Evolutionary conservation across 2,113 vertebrate genomes (phyloP), one percentile per base, ranked within the genome.

Genomic region (Mugil cephalus): DNA sequence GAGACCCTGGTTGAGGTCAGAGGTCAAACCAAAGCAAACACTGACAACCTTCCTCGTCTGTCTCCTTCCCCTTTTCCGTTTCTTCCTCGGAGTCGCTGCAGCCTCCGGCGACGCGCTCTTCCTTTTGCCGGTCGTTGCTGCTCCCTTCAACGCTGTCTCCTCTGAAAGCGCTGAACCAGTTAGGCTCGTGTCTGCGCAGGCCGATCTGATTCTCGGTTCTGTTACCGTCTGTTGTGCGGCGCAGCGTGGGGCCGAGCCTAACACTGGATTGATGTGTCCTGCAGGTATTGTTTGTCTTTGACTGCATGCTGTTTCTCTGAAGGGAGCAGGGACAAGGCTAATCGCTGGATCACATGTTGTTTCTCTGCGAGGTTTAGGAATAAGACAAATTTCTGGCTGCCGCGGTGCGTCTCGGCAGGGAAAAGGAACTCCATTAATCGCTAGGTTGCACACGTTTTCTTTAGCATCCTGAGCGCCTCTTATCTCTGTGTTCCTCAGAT

Each of bases 281-380:
- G 69, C 86, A 66, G 82, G 77, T 64, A 71, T 67, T 79, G 75
- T 88, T 87, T 85, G 84, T 78, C 65, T 84, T 55, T 72, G 87
- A 83, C 43, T 15, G 0, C 82, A 64, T 0, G 56, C 74, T 77
- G 87, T 40, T 68, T 40, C 79, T 50, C 70, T 67, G 42, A 74
- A 83, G 56, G 80, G 53, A 75, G 71, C 42, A 0, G 83, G 74
- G 77, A 78, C 61, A 0, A 45, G 88, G 79, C 79, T 89, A 88
- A 92, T 87, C 86, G 73, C 70, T 30, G 71, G 73, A 69, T 79
- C 67, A 0, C 78, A 45, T 11, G 75, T 79, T 74, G 84, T 36
- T 81, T 83, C 81, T 67, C 42, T 47, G 8, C 11, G 42, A 77
- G 54, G 36, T 19, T 65, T 12, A n/a, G 59, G 70, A 72, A 69